Base-by-base conservation (phyloP, 2,797 vertebrate species). In the Pangasius sanitwongsei region DNA sequence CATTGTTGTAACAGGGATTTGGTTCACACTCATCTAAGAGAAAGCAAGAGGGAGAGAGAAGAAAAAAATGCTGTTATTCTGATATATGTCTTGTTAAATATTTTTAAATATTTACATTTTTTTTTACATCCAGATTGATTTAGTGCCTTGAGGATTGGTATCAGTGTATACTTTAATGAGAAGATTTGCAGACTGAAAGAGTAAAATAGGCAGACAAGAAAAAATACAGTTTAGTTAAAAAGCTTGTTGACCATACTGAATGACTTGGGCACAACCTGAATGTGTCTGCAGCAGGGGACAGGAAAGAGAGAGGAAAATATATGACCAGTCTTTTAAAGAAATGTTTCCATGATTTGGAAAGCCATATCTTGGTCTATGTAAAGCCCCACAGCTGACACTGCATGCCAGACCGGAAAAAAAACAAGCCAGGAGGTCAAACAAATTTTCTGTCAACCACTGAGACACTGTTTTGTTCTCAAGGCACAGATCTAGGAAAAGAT, bases 1-100 rank as follows among this genome's bases (percentile, higher is more conserved):
- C 95, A 16, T 92, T 89, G 31, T 95, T 95, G 61, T 89, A 55
- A 87, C 95, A 96, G 0, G 94, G 95, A 89, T 94, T 94, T 89
- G 94, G 93, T 59, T 93, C 89, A 89, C 95, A 96, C 0, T 48
- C 57, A 82, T 82, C 80, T 82, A 23, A 59, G 16, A 41, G 57
- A 41, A 59, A 61, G 20, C 20, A 82, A 82, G 53, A 61, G 31
- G 31, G 53, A 28, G 25, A 50, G 23, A 77, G 25, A n/a, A 6
- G 16, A n/a, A 37, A 37, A 25, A 37, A 59, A 25, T 80, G n/a
- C 28, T 34, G n/a, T 34, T 57, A 81, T 57, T 23, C 4, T 53
- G 48, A 13, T 50, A 77, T 16, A 53, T 78, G 15, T 53, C 74
- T n/a, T n/a, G 41, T 12, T 48, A 16, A 77, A 50, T 53, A 53